Evolutionary conservation across 1,140 invertebrate genomes (phyloP), one percentile per base, ranked within the genome.

Genomic region (Meloidogyne hapla): DNA sequence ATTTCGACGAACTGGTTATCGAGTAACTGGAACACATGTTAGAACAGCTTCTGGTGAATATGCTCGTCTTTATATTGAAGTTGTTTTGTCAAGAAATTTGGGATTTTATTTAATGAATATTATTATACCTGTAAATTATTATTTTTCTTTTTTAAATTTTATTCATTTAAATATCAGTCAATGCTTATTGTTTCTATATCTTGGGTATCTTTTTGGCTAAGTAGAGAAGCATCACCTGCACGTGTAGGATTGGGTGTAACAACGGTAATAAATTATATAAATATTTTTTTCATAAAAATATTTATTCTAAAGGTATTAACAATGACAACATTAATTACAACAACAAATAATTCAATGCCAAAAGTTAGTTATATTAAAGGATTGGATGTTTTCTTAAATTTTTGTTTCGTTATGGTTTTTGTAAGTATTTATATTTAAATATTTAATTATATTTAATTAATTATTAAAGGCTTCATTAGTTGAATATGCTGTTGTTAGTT

Each of bases 61-160:
- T 73, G 85, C 81, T n/a, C 84, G 85, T 10, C 78, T 86, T 5
- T 83, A 85, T 45, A 78, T 86, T 67, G 79, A 96, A 90, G 95
- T 98, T 88, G 94, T 96, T 89, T 95, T 98, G 90, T 94, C 94
- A 77, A 92, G 95, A 79, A 96, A 94, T 84, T 95, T 98, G 93
- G 95, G 95, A 85, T 98, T 98, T 91, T 98, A 98, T 91, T 91
- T 98, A 85, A 98, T 98, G 90, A 96, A 98, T 90, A 98, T 98
- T 89, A 98, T 98, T 91, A 96, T 98, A 90, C 95, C 95, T 21
- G 71, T 73, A 33, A 18, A 15, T 23, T 13, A 10, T 26, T 9
- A 23, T 83, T 96, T 94, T 88, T 93, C 15, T 56, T 18, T 21
- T 4, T 12, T 12, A 21, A 56, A 65, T 72, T 21, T n/a, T 63